Conservation (phyloP, 2,888 invertebrate species). For the Apamea crenata region DNA sequence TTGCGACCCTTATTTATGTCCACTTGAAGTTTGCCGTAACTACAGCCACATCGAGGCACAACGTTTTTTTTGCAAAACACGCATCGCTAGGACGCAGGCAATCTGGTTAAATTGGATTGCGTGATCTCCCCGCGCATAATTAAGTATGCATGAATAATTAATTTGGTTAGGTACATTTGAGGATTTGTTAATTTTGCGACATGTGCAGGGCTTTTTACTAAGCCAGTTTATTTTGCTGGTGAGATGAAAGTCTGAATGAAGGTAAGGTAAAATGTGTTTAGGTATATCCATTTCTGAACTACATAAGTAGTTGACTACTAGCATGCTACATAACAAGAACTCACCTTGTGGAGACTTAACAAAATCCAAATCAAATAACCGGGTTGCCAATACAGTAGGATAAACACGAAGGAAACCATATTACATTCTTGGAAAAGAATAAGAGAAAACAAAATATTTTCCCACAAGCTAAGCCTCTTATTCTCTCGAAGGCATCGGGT, state of each 20-base stretch:
- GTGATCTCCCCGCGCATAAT: constrained; percentile 65
- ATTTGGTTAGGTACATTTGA: constrained; percentile 46
- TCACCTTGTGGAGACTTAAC: neutral
- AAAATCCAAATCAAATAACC: constrained; percentile 32
- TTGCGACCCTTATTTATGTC: constrained; percentile 89
- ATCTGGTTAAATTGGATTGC: constrained; percentile 76
- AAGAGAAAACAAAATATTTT: constrained; percentile 67
- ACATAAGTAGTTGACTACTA: neutral
- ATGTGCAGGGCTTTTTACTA: constrained; percentile 26
- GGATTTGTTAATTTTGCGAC: constrained; percentile 41
- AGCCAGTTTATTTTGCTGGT: constrained; percentile 11
- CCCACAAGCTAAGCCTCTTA: constrained; percentile 71
- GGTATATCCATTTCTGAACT: neutral
- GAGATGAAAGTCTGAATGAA: neutral
- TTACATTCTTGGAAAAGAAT: constrained; percentile 53
- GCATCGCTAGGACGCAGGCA: constrained; percentile 73
- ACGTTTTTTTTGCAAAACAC: constrained; percentile 81
- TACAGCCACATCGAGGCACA: constrained; percentile 80
- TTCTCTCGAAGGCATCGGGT: constrained; percentile 71
- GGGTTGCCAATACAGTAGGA: constrained; percentile 12
- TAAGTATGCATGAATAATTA: constrained; percentile 64
- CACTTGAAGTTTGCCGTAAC: constrained; percentile 88
- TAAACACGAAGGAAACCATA: constrained; percentile 45
- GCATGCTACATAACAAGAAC: neutral
- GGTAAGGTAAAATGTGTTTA: neutral